A percentile compares a stretch with the other conserved stretches of the same genome.
These are phyloP conservation scores for Hyperoplus lanceolatus DNA, from an alignment of 2,797 vertebrate genomes.

Conservation along the genomic window DNA sequence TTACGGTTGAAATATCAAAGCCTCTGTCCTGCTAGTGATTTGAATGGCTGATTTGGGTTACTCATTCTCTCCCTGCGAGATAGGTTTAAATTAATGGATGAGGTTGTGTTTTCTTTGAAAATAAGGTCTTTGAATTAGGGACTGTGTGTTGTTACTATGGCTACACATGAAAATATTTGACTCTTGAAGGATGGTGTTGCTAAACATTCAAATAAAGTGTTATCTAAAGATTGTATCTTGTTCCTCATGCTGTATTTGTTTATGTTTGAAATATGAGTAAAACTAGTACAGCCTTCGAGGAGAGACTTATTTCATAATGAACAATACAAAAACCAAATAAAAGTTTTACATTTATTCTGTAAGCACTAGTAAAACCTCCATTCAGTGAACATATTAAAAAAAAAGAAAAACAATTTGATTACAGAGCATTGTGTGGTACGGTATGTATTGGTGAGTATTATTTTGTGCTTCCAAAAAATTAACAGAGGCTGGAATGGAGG, in stretches of 20 bases:
- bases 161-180: conserved; percentile 4
- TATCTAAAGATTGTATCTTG: conserved; percentile 36
- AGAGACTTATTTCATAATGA: conserved; percentile 8
- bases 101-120: conserved; percentile 7
- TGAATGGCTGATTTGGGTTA: not conserved
- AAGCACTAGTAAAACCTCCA: conserved; percentile 45
- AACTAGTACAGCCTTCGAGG: not conserved
- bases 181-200: conserved; percentile 24
- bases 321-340: conserved; percentile 45
- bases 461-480: conserved; percentile 27
- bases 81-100: not conserved
- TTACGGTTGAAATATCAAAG: conserved; percentile 7
- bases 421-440: conserved; percentile 24
- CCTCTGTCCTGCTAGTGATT: not conserved
- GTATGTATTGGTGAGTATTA: conserved; percentile 29
- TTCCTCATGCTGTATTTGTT: not conserved
- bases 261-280: not conserved
- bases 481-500: conserved; percentile 73
- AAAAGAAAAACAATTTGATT: conserved; percentile 22
- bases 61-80: not conserved
- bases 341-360: conserved; percentile 70
- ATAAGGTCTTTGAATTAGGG: not conserved
- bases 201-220: conserved; percentile 68
- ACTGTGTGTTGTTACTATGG: conserved; percentile 26
- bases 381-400: conserved; percentile 38